Conservation (phyloP, 2,113 vertebrate species). For the Thinocorus orbignyianus region DNA sequence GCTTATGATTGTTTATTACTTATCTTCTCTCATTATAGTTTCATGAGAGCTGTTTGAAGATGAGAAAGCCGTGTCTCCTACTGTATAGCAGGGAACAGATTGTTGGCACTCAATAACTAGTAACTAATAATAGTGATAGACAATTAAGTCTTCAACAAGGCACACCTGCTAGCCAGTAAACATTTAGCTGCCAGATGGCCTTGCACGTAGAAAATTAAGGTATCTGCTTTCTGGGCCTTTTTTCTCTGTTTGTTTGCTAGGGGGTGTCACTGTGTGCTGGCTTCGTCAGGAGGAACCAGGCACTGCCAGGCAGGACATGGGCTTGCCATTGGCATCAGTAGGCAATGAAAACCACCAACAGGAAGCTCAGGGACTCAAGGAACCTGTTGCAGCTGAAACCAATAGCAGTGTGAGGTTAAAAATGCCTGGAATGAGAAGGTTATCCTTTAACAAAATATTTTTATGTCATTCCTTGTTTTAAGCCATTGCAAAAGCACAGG, state of each 20-base stretch:
- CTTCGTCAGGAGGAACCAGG: constrained; percentile 30
- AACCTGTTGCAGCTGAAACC: constrained; percentile 57
- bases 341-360: not conserved
- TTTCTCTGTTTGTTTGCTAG: not conserved
- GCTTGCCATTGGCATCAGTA: constrained; percentile 7
- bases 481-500: not conserved
- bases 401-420: constrained; percentile 21
- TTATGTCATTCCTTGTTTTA: not conserved
- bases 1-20: not conserved
- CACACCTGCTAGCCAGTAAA: not conserved
- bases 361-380: constrained; percentile 31
- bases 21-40: not conserved
- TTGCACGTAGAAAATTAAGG: not conserved
- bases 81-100: not conserved
- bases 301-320: rapidly evolving
- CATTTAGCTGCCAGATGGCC: constrained; percentile 35
- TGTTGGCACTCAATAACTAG: not conserved
- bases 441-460: constrained; percentile 25
- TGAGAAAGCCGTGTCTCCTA: not conserved
- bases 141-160: constrained; percentile 4
- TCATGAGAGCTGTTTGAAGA: not conserved
- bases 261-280: not conserved
- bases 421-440: not conserved
- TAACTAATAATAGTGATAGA: not conserved
- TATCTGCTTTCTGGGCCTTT: constrained; percentile 2